Evolutionary conservation across 2,888 invertebrate genomes (phyloP), one percentile per base, ranked within the genome.

Genomic region (Monopis laevigella): DNA sequence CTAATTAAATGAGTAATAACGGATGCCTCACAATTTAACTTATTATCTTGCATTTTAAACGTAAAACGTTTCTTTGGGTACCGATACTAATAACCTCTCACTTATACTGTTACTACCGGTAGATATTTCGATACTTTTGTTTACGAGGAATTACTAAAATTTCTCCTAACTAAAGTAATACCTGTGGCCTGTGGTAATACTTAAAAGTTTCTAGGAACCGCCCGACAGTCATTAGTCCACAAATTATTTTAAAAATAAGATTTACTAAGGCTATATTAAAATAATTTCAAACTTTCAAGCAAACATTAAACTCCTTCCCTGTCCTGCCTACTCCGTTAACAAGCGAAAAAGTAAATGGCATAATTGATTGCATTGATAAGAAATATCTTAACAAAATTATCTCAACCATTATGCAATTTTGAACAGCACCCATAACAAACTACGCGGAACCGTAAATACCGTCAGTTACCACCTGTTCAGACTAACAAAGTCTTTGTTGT

Each of bases 21-120:
- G n/a, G n/a, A n/a, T n/a, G n/a, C n/a, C n/a, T n/a, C n/a, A n/a
- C n/a, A n/a, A n/a, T n/a, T n/a, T n/a, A n/a, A n/a, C n/a, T n/a
- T n/a, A n/a, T n/a, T n/a, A n/a, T n/a, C n/a, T n/a, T n/a, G n/a
- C n/a, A n/a, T n/a, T n/a, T n/a, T n/a, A n/a, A n/a, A n/a, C n/a
- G n/a, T n/a, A n/a, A n/a, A n/a, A n/a, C 24, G 5, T 30, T 21
- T 17, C 35, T 48, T 46, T 46, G 47, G 52, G 59, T 58, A 54
- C 52, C 56, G 54, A 56, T 62, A 24, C 24, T 5, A 24, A 7
- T 24, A 24, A 24, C 8, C 24, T 24, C 5, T 7, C 8, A 24
- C 24, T 24, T 24, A 24, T 24, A 8, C 5, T 24, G 8, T 24
- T 24, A n/a, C 8, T 24, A 24, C 24, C 8, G 5, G 24, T 7